These are phyloP conservation scores for Rousettus madagascariensis DNA, from an alignment of 2,797 vertebrate genomes.

Conservation along the genomic window DNA sequence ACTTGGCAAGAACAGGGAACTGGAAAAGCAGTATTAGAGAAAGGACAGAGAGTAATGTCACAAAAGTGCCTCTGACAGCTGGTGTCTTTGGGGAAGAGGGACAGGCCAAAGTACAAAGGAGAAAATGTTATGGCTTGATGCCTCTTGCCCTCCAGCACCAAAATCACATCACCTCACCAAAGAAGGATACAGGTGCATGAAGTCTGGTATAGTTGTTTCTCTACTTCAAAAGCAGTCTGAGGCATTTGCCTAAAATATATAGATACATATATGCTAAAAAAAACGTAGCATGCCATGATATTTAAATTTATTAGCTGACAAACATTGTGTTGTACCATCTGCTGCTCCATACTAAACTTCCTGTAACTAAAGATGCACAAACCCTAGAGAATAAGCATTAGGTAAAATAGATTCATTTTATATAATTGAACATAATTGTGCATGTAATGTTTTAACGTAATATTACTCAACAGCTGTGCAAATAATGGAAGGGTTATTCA, in stretches of 20 bases:
- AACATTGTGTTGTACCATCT: constrained; percentile 83
- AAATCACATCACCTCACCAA: not conserved
- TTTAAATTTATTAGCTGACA: constrained; percentile 83
- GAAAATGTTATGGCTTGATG: not conserved
- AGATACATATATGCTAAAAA: constrained; percentile 68
- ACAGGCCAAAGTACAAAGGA: not conserved
- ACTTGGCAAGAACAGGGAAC: not conserved
- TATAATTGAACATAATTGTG: constrained; percentile 88
- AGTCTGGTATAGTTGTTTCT: not conserved
- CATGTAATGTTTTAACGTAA: constrained; percentile 85
- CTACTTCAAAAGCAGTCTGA: constrained; percentile 26
- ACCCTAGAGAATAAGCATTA: constrained; percentile 84
- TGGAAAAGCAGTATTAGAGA: not conserved
- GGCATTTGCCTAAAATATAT: constrained; percentile 68
- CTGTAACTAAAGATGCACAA: constrained; percentile 84
- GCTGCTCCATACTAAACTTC: constrained; percentile 81
- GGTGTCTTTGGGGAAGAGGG: not conserved
- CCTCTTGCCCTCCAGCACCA: not conserved
- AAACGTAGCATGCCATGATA: constrained; percentile 70
- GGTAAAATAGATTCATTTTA: constrained; percentile 85
- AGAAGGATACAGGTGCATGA: not conserved
- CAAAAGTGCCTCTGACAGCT: not conserved
- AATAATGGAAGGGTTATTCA: constrained; percentile 84
- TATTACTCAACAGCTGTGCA: constrained; percentile 87
- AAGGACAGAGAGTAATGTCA: constrained; percentile 12